phyloP scores from a whole-genome alignment of 2,113 vertebrate genomes.

The Heterotilapia buettikoferi region DNA sequence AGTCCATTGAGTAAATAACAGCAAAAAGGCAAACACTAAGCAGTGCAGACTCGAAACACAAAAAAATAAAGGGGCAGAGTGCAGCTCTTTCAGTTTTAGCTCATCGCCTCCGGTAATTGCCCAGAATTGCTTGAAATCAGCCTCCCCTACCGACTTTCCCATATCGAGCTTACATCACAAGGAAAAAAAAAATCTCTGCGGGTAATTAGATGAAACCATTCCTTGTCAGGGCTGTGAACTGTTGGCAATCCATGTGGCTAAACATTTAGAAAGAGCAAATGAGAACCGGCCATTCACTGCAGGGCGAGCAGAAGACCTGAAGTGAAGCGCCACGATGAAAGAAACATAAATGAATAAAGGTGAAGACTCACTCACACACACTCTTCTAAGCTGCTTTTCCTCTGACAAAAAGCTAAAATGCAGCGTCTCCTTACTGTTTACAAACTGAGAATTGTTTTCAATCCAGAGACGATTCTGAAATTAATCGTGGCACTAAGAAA shows the following conservation, averaged over 20 bases:
- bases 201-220: slow-evolving; percentile 55
- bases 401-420: neutral
- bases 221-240: slow-evolving; percentile 37
- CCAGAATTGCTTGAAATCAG: slow-evolving; percentile 53
- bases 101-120: slow-evolving; percentile 53
- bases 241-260: slow-evolving; percentile 29
- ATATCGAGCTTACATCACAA: slow-evolving; percentile 32
- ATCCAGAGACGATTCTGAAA: neutral
- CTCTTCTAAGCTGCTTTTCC: neutral
- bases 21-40: slow-evolving; percentile 37
- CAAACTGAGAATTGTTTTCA: neutral
- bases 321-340: neutral
- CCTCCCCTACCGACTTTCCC: slow-evolving; percentile 23
- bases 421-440: neutral
- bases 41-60: neutral
- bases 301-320: neutral
- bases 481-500: neutral
- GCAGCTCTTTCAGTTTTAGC: slow-evolving; percentile 26
- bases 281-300: neutral
- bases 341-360: neutral
- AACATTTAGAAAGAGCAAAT: slow-evolving; percentile 26
- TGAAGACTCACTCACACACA: neutral
- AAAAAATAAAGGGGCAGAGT: slow-evolving; percentile 21
- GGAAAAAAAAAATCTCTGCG: slow-evolving; percentile 41
- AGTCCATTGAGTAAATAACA: slow-evolving; percentile 35